A percentile compares a stretch with the other conserved stretches of the same genome.
phyloP scores from a whole-genome alignment of 2,113 vertebrate genomes.

The Forbesichthys papilliferus region DNA sequence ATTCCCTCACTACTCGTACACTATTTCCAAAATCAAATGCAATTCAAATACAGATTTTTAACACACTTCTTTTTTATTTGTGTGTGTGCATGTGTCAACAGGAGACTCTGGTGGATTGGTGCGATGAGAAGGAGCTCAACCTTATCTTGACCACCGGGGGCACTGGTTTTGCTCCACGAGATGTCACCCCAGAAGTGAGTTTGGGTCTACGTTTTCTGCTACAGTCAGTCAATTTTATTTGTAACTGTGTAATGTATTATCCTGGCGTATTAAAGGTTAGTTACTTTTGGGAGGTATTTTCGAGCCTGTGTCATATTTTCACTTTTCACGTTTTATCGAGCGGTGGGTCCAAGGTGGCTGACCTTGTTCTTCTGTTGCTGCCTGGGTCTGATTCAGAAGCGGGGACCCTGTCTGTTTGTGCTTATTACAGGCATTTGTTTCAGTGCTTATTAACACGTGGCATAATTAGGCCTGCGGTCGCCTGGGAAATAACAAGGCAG shows the following conservation, averaged over 20 bases:
- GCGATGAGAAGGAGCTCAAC: conserved; percentile 98
- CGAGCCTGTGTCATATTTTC: too few species aligned
- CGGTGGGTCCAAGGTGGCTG: background rate
- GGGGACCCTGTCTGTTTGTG: conserved; percentile 24
- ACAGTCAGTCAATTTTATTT: too few species aligned
- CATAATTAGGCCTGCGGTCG: conserved; percentile 56
- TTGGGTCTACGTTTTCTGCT: too few species aligned
- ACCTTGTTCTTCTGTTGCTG: conserved; percentile 12
- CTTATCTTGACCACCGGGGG: conserved; percentile 98
- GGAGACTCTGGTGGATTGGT: conserved; percentile 97
- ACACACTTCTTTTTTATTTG: conserved; percentile 2
- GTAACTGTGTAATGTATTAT: too few species aligned
- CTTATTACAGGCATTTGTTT: conserved; percentile 46
- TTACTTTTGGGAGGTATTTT: too few species aligned
- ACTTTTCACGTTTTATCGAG: background rate
- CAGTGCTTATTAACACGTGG: conserved; percentile 50
- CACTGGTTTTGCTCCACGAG: conserved; percentile 96
- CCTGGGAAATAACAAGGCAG: conserved; percentile 64
- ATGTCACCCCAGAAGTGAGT: conserved; percentile 98
- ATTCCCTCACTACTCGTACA: too few species aligned
- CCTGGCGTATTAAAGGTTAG: too few species aligned
- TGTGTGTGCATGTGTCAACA: conserved; percentile 66
- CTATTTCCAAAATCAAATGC: too few species aligned
- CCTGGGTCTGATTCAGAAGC: conserved; percentile 19
- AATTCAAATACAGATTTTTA: background rate